Evolutionary conservation across 1,140 invertebrate genomes (phyloP), one percentile per base, ranked within the genome.

Genomic region (Polypedilum pembai): DNA sequence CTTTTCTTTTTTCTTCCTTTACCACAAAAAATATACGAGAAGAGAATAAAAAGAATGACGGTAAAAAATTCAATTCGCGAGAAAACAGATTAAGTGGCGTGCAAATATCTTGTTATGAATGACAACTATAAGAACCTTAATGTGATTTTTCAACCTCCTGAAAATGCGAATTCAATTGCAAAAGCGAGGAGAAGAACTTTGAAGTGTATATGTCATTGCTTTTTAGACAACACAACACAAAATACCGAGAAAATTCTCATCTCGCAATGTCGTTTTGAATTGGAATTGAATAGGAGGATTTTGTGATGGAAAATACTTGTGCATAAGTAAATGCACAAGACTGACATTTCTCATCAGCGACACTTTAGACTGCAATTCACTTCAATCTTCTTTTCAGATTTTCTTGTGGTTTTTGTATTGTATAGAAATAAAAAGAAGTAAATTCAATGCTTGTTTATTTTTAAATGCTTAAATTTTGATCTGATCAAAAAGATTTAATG

Each of bases 81-180:
- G 20, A 69, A 69, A 20, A 69, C 45, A 69, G 17, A 18, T 69
- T 69, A 69, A 69, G 65, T 69, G 65, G 65, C 65, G 20, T 69
- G 65, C 65, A 69, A 69, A 69, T 21, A 69, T 69, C 65, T 69
- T 69, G 65, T 69, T 69, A 69, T 18, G 20, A 69, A 21, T 69
- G 65, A 69, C 65, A 69, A 69, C n/a, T 69, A 20, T 69, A 69
- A 69, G 65, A 21, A 69, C 65, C 65, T 69, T 69, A 18, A 69
- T 20, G 17, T 69, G 65, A 69, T 20, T 69, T 18, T 21, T 10
- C 18, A 18, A n/a, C 18, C 65, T 21, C 20, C 17, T 21, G 65
- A 56, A 56, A 56, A 56, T 56, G 45, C 45, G 45, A 56, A 56
- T 56, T 56, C 45, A 56, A 56, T 56, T 56, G 45, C 24, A 56